Evolutionary conservation across 2,797 vertebrate species (phyloP), one percentile per base, ranked within the genome.

Genomic region (Pogoniulus pusillus): DNA sequence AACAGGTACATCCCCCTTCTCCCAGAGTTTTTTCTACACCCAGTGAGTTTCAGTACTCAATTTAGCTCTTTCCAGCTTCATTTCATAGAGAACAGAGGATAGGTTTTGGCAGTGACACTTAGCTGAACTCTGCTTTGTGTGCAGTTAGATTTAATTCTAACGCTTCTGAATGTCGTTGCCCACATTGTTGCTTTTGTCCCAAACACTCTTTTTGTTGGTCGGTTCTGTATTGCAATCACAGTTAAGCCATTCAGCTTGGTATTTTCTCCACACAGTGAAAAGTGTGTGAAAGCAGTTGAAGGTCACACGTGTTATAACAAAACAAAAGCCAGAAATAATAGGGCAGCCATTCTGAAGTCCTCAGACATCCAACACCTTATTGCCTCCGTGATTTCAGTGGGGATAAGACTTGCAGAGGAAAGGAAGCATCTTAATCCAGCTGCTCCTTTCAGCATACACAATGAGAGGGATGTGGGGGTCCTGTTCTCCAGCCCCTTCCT

Each of bases 271-370:
- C 81, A 91, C 92, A 89, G 62, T 64, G 88, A 87, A 82, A 93
- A 95, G 89, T 85, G 79, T 85, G 82, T 85, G 93, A 94, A 97
- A 95, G 93, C 91, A 87, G 80, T 84, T 93, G 95, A 96, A 97
- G 95, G 96, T 96, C 95, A 95, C 83, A 91, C 20, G 73, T 82
- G 93, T 96, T 95, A 95, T 94, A 93, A 71, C 87, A 89, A 96
- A 96, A 95, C 93, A 96, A 96, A 96, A 82, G 92, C 78, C 45
- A 85, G 71, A 95, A 96, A 96, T 92, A 96, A 89, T 93, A 90
- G 91, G 76, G 69, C 88, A 92, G 91, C 90, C 88, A 83, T 93
- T 94, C 86, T 93, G 84, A 94, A 95, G 88, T 92, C 91, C 84
- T 93, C 63, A 87, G 83, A 93, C 62, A 62, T 93, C 89, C 84